These are phyloP conservation scores for Tokudaia muenninki DNA, from an alignment of 2,797 vertebrate genomes.

Conservation along the genomic window DNA sequence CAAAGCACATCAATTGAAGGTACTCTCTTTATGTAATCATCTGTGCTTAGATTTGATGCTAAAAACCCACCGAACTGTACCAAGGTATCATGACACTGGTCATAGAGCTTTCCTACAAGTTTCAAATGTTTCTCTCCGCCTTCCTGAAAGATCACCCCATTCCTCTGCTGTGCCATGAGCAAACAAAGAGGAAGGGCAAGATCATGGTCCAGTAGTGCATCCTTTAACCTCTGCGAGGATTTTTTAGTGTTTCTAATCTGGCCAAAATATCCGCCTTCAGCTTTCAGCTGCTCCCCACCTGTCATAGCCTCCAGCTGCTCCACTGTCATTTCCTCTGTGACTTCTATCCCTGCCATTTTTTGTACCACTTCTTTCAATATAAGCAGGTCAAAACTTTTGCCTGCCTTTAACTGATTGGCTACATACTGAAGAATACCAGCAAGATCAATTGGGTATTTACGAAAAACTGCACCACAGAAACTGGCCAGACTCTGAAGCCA, in stretches of 20 bases:
- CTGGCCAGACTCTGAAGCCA: slow-evolving; percentile 99
- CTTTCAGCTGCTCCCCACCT: slow-evolving; percentile 98
- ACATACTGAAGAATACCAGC: slow-evolving; percentile 98
- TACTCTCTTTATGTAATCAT: slow-evolving; percentile 99
- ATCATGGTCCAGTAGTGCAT: slow-evolving; percentile 96
- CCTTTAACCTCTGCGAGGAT: slow-evolving; percentile 98
- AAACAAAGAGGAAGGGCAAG: slow-evolving; percentile 97
- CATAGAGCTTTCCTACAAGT: slow-evolving; percentile 98
- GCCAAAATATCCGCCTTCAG: slow-evolving; percentile 99
- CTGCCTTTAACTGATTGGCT: slow-evolving; percentile 98
- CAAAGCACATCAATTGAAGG: slow-evolving; percentile 98
- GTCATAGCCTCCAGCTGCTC: slow-evolving; percentile 99
- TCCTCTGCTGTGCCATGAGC: slow-evolving; percentile 98
- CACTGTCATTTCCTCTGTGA: slow-evolving; percentile 98
- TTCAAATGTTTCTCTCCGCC: slow-evolving; percentile 99
- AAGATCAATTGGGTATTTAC: slow-evolving; percentile 99
- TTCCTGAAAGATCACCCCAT: slow-evolving; percentile 98
- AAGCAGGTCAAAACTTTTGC: slow-evolving; percentile 98
- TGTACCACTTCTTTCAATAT: slow-evolving; percentile 99
- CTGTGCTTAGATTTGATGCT: slow-evolving; percentile 99
- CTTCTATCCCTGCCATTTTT: slow-evolving; percentile 99
- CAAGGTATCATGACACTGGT: slow-evolving; percentile 99
- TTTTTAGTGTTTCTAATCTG: slow-evolving; percentile 99
- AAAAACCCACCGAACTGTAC: slow-evolving; percentile 99
- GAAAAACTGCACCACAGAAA: slow-evolving; percentile 98